Evolutionary conservation across 2,797 vertebrate genomes (phyloP), one percentile per base, ranked within the genome.

Genomic region (Enteromius trimaculatus): DNA sequence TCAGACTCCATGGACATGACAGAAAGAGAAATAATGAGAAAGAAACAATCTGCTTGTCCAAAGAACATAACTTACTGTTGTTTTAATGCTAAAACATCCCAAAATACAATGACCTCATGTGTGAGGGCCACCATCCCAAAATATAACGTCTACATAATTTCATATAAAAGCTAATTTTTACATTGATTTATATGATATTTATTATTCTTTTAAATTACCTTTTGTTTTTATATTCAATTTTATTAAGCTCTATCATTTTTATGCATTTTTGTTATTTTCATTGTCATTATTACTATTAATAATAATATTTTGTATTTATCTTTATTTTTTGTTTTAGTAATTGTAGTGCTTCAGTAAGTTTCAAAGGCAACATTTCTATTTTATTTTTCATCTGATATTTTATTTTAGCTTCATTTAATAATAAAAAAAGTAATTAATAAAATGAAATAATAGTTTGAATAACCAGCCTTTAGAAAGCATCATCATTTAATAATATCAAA

Each of bases 1-100:
- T 82, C 76, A 72, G 34, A 81, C 8, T 64, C 19, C 19, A 74
- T 37, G 55, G 34, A 55, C 44, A 23, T 65, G 60, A 16, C 44
- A 42, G n/a, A 64, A 78, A 21, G 60, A 66, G 7, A 55, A 39
- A 55, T 26, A 76, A 51, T 26, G 10, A 66, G 31, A 66, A 23
- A 49, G 26, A 31, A 60, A 77, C 21, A 39, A 70, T 70, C 39
- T 29, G 23, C 55, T 44, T 47, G 55, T 29, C 5, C 11, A 6
- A 11, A 58, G 34, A 80, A 16, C 34, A 58, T 62, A 44, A 31
- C 75, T 62, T 13, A 29, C 3, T 47, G 75, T 21, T 53, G 34
- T 11, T 58, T 37, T 23, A 5, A 74, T 13, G 17, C 47, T 19
- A 53, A 53, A 31, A 9, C 17, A 72, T 10, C 4, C 16, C 17